Evolutionary conservation across 2,888 invertebrate genomes (phyloP), one percentile per base, ranked within the genome.

Genomic region (Rhabditoides inermis): DNA sequence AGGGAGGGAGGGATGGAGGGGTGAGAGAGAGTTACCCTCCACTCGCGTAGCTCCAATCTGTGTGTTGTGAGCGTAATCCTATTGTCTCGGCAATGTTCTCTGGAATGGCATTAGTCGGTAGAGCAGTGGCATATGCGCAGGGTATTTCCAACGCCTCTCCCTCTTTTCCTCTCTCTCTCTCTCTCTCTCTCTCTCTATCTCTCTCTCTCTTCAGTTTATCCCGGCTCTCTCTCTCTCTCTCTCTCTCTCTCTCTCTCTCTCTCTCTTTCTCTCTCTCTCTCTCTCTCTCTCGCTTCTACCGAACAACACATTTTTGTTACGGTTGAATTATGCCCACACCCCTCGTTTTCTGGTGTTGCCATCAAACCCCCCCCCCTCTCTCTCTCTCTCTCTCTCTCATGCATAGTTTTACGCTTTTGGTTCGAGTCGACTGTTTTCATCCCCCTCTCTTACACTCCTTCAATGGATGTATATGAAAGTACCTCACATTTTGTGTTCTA

Each of bases 81-180:
- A n/a, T n/a, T n/a, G n/a, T n/a, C n/a, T n/a, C n/a, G n/a, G n/a
- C n/a, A n/a, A n/a, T n/a, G n/a, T n/a, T n/a, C n/a, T n/a, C n/a
- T n/a, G n/a, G n/a, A n/a, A n/a, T n/a, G n/a, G n/a, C n/a, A n/a
- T n/a, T n/a, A n/a, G n/a, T n/a, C n/a, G n/a, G n/a, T n/a, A n/a
- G n/a, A n/a, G n/a, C n/a, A n/a, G n/a, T n/a, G n/a, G n/a, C n/a
- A n/a, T n/a, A n/a, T n/a, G n/a, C n/a, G n/a, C n/a, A n/a, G n/a
- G n/a, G n/a, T n/a, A n/a, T n/a, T n/a, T n/a, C n/a, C n/a, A n/a
- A n/a, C n/a, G n/a, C n/a, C 49, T 49, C 49, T 45, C 48, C 44
- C 45, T 45, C 49, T 49, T 49, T 49, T 39, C 42, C 41, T 52
- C 45, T 23, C 18, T 36, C 45, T 47, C 22, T 18, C 26, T 49